Conservation (phyloP, 2,888 invertebrate genomes). For the Chorisops tibialis region DNA sequence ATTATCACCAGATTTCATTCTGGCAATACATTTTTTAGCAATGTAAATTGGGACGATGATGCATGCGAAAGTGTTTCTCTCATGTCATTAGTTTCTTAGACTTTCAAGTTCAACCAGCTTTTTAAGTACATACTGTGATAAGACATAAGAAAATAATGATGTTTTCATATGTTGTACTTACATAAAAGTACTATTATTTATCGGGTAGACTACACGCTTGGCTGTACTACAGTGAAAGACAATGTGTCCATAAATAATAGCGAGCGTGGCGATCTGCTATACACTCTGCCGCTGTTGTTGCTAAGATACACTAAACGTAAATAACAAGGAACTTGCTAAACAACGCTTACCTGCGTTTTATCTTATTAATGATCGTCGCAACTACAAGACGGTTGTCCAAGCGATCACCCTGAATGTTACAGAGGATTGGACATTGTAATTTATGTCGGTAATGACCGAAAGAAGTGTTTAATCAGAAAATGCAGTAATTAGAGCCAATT, state of each 20-base stretch:
- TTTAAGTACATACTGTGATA: no score
- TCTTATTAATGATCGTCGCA: constrained; percentile 14
- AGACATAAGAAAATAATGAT: no score
- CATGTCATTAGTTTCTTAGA: no score
- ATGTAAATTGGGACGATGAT: no score
- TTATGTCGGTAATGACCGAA: not conserved
- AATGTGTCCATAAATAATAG: constrained; percentile 25
- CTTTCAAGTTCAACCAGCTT: no score
- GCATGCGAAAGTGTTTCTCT: no score
- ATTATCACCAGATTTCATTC: no score
- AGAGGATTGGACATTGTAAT: not conserved
- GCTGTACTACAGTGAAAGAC: not conserved
- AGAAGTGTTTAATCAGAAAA: constrained; percentile 13
- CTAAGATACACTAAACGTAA: constrained; percentile 8
- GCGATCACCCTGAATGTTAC: constrained; percentile 12
- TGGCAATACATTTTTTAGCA: no score
- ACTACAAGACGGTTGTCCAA: constrained; percentile 9
- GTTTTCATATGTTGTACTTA: no score
- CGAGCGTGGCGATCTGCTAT: constrained; percentile 1
- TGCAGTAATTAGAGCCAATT: constrained; percentile 22
- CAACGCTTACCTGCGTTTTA: constrained; percentile 21
- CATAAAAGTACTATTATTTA: no score
- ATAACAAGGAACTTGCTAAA: constrained; percentile 21
- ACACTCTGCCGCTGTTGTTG: not conserved
- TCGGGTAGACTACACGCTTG: no score